phyloP scores from a whole-genome alignment of 2,888 invertebrate species.

The Melanchra persicariae region DNA sequence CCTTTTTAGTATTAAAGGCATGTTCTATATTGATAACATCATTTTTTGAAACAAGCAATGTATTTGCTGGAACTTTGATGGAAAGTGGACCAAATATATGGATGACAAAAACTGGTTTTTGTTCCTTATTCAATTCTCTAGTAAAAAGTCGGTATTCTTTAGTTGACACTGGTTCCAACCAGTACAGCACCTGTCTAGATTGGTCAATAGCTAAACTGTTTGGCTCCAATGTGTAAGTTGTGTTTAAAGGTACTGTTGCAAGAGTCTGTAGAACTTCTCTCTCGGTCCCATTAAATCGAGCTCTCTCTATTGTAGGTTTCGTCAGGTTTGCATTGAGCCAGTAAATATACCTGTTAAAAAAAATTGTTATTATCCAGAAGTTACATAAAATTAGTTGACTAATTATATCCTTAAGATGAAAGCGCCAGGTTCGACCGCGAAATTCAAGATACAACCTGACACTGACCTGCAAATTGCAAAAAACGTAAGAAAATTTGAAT shows the following conservation, averaged over 20 bases:
- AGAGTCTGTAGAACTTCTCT: constrained; percentile 73
- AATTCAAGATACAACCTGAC: no score
- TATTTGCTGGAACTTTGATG: not conserved
- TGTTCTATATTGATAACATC: not conserved
- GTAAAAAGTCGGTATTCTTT: not conserved
- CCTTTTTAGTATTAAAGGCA: not conserved
- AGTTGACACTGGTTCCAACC: not conserved
- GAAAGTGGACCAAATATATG: accelerated
- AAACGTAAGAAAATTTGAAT: no score
- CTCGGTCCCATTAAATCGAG: constrained; percentile 93
- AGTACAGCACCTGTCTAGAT: not conserved
- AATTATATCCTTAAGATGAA: no score
- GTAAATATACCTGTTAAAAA: constrained; percentile 92
- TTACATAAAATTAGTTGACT: not conserved
- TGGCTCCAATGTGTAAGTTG: not conserved
- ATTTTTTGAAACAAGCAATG: not conserved
- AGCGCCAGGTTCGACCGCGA: no score
- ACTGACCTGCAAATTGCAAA: no score
- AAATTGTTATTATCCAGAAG: not conserved
- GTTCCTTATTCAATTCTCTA: not conserved
- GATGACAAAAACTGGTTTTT: not conserved
- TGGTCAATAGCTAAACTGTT: not conserved
- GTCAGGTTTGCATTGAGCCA: constrained; percentile 96
- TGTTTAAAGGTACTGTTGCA: not conserved
- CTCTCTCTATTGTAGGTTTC: constrained; percentile 93